Conservation (phyloP, 2,888 invertebrate species). For the Stenchaetothrips biformis region DNA sequence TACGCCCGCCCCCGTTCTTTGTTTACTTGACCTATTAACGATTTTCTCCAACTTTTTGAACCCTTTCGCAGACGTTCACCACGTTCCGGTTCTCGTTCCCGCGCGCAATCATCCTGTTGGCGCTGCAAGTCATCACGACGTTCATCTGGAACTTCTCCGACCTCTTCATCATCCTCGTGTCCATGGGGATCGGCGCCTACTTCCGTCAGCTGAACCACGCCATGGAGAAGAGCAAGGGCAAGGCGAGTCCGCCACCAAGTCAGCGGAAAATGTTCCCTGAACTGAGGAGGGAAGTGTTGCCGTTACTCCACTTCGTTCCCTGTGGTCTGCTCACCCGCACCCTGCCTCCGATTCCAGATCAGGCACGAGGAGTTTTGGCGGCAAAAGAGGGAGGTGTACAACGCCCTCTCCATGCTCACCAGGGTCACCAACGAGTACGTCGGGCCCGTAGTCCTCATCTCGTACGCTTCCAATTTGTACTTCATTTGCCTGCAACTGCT, state of each 20-base stretch:
- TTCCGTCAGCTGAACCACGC: slow-evolving; percentile 46
- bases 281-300: no score
- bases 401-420: slow-evolving; percentile 39
- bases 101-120: slow-evolving; percentile 35
- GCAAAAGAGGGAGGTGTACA: slow-evolving; percentile 39
- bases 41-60: neutral
- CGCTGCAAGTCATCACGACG: slow-evolving; percentile 38
- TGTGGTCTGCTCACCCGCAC: neutral
- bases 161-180: slow-evolving; percentile 40
- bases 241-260: slow-evolving; percentile 43
- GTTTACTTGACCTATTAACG: neutral
- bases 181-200: slow-evolving; percentile 38
- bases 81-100: slow-evolving; percentile 35
- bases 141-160: slow-evolving; percentile 42
- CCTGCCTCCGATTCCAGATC: slow-evolving; percentile 34
- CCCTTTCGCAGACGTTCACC: slow-evolving; percentile 36
- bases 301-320: no score
- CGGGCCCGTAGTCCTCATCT: slow-evolving; percentile 40
- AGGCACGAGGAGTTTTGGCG: slow-evolving; percentile 39
- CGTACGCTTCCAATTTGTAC: slow-evolving; percentile 41
- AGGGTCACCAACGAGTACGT: slow-evolving; percentile 39
- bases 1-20: neutral
- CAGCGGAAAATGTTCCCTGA: no score
- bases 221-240: slow-evolving; percentile 49
- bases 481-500: slow-evolving; percentile 42